Evolutionary conservation across 2,797 vertebrate genomes (phyloP).

Genomic region (Darevskia nairensis): DNA sequence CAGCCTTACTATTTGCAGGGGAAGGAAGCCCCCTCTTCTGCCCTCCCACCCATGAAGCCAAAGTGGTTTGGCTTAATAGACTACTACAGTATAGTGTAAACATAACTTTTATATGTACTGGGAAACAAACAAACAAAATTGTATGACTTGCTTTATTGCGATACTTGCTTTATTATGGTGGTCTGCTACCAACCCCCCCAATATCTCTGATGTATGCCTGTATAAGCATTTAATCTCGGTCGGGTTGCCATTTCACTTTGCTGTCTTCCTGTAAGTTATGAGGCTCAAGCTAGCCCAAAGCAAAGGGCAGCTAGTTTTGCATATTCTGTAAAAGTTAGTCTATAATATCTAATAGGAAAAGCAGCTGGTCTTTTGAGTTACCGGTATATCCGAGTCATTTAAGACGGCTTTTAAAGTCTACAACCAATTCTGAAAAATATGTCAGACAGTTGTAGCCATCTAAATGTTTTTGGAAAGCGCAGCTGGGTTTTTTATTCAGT

Average conservation of each 20-base stretch:
- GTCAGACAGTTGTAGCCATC: background rate
- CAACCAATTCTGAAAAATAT: background rate
- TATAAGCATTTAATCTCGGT: background rate
- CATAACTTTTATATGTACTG: no score
- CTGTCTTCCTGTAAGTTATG: background rate
- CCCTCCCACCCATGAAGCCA: no score
- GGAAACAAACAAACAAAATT: no score
- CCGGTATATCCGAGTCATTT: background rate
- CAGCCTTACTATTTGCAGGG: no score
- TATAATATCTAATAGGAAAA: background rate
- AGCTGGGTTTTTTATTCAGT: background rate
- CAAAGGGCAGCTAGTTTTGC: no score
- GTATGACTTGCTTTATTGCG: no score
- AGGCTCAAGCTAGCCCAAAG: background rate
- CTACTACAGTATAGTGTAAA: no score
- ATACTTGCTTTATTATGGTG: no score
- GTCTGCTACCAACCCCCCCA: no score
- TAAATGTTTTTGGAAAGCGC: background rate
- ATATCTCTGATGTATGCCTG: no score
- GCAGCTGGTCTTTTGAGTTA: background rate
- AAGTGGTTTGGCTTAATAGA: no score
- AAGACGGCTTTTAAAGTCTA: background rate
- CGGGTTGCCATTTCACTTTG: background rate
- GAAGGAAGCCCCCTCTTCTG: no score
- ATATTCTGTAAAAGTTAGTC: background rate